phyloP scores from a whole-genome alignment of 92 coral and sea anemone genomes.

The Parazoanthus darwini region DNA sequence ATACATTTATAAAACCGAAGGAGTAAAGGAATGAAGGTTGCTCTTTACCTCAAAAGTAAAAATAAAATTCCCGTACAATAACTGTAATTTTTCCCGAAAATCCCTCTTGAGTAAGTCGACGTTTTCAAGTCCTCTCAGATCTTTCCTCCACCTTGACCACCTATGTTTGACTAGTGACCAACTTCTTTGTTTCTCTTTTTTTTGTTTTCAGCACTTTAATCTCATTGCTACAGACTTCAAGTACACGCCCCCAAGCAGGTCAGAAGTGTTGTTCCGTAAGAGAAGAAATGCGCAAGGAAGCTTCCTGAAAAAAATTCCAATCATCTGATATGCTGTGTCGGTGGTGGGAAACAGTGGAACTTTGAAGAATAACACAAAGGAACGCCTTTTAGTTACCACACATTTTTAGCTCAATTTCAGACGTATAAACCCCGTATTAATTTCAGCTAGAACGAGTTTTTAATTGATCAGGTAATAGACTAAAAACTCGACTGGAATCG shows the following conservation, averaged over 20 bases:
- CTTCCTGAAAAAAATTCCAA: conserved; percentile 3
- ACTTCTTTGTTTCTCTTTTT: neutral
- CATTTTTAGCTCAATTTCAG: neutral
- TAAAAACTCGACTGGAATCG: too few species aligned
- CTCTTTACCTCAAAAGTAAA: too few species aligned
- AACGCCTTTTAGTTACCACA: neutral
- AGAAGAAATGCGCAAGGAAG: conserved; percentile 24
- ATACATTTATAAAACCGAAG: too few species aligned
- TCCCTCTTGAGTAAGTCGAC: neutral
- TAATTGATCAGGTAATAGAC: too few species aligned
- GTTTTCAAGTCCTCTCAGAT: neutral
- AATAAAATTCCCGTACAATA: too few species aligned
- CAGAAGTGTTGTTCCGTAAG: conserved; percentile 31
- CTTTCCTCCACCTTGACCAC: neutral
- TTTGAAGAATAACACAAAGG: neutral
- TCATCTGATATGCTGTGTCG: neutral
- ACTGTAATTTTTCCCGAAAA: neutral
- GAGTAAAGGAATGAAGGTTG: too few species aligned
- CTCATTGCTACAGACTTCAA: conserved; percentile 69
- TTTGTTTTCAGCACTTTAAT: conserved; percentile 66
- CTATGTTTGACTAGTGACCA: neutral
- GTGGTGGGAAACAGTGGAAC: neutral
- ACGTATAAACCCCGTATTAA: neutral
- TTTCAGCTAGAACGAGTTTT: too few species aligned
- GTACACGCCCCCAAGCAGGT: conserved; percentile 50